Percentiles rank a stretch among this genome's conserved stretches.
Evolutionary conservation across 2,113 vertebrate genomes (phyloP).

Genomic region (Atrichornis clamosus): DNA sequence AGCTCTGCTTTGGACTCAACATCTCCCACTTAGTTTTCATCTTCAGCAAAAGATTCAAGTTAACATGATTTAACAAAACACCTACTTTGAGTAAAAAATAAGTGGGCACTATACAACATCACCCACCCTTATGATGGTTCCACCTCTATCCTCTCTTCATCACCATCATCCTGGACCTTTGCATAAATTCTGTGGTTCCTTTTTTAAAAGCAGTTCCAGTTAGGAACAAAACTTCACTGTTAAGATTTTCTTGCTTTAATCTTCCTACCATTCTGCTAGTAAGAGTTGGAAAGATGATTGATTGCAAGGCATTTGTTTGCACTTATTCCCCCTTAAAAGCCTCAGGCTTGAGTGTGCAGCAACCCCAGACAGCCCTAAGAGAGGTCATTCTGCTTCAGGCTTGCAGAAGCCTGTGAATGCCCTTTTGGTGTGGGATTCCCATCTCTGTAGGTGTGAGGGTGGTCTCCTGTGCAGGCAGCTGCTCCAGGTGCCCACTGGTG

Average conservation of each 20-base stretch:
- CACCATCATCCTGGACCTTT: background rate
- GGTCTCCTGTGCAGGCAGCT: background rate
- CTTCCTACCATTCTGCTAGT: background rate
- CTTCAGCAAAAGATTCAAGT: background rate
- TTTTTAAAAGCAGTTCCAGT: background rate
- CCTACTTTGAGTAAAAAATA: background rate
- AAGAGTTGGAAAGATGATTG: background rate
- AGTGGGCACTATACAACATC: background rate
- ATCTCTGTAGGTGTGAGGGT: background rate
- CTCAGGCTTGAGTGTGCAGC: rapidly evolving
- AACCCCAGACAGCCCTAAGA: background rate
- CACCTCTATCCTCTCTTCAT: background rate
- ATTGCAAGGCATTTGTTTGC: background rate
- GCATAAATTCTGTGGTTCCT: background rate
- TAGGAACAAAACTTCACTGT: background rate
- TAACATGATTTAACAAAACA: background rate
- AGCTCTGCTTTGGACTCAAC: background rate
- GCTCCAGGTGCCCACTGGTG: background rate
- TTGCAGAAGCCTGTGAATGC: background rate
- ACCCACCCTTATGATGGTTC: background rate
- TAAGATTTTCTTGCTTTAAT: background rate
- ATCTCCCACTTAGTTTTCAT: background rate
- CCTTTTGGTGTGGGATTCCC: background rate
- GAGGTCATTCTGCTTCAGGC: background rate
- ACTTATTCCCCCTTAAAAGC: background rate